These are phyloP conservation scores for Acrossocheilus wenchowensis DNA, from an alignment of 2,797 vertebrate genomes.

Conservation along the genomic window DNA sequence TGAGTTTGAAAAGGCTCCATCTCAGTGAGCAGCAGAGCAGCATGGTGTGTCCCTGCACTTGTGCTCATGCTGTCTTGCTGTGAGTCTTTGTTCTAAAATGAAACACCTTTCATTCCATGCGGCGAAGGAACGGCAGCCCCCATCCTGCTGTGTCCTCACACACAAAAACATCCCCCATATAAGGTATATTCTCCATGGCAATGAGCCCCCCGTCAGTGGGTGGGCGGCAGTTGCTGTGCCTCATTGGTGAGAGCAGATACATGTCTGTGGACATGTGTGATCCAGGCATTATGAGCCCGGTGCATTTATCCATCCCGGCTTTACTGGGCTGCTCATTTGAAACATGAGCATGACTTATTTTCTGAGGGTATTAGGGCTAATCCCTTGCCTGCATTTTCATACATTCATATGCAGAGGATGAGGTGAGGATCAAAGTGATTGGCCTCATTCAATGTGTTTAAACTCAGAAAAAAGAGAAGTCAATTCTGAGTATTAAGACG, in stretches of 20 bases:
- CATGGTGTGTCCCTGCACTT: slow-evolving; percentile 57
- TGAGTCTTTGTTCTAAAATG: slow-evolving; percentile 48
- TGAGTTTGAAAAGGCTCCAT: slow-evolving; percentile 2
- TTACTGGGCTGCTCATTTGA: slow-evolving; percentile 60
- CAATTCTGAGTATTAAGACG: neutral
- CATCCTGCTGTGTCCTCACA: slow-evolving; percentile 34
- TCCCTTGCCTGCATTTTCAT: slow-evolving; percentile 57
- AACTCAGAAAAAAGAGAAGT: slow-evolving; percentile 18
- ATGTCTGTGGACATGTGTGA: slow-evolving; percentile 36
- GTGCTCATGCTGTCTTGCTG: slow-evolving; percentile 28
- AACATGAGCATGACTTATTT: slow-evolving; percentile 64
- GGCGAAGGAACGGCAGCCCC: neutral
- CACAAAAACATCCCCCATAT: slow-evolving; percentile 42
- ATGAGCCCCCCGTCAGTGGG: slow-evolving; percentile 12
- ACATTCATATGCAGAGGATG: slow-evolving; percentile 42
- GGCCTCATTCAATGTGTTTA: slow-evolving; percentile 23
- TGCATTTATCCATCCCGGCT: slow-evolving; percentile 71
- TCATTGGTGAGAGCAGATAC: slow-evolving; percentile 5
- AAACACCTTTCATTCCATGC: slow-evolving; percentile 50
- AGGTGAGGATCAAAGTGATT: slow-evolving; percentile 35
- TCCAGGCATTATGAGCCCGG: slow-evolving; percentile 53
- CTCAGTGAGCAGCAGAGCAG: slow-evolving; percentile 34
- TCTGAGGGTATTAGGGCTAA: slow-evolving; percentile 61
- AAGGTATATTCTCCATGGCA: slow-evolving; percentile 36
- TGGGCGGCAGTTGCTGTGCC: slow-evolving; percentile 27